These are phyloP conservation scores for human DNA, from an alignment of 2,113 vertebrate genomes.

Conservation along the genomic window DNA sequence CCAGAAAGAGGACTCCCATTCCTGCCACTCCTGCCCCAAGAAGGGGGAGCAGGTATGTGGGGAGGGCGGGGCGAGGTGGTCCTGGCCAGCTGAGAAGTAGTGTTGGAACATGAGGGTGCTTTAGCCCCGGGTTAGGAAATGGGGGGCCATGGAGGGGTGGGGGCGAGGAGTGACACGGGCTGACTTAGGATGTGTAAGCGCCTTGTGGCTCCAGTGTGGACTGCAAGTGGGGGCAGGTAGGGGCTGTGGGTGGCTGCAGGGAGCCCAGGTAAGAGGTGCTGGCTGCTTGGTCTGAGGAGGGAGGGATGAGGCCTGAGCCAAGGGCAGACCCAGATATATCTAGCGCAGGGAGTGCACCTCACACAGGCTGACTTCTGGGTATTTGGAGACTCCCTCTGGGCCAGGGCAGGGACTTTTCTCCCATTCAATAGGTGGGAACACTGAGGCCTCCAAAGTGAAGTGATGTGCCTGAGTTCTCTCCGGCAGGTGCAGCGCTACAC, in stretches of 20 bases:
- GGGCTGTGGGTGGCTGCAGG: neutral
- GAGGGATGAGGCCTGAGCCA: neutral
- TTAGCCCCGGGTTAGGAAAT: neutral
- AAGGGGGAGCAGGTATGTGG: fast-evolving
- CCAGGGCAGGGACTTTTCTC: neutral
- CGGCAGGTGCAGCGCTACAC: neutral
- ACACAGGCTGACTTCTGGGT: neutral
- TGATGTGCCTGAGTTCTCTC: neutral
- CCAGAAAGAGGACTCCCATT: neutral
- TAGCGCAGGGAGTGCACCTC: neutral
- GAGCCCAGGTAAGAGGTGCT: neutral
- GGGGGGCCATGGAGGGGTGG: fast-evolving
- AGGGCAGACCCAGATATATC: neutral
- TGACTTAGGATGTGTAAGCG: neutral
- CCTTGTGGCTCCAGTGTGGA: neutral
- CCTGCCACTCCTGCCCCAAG: neutral
- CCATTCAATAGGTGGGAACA: neutral
- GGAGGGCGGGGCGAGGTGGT: fast-evolving
- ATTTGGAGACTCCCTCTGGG: neutral
- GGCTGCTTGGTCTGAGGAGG: neutral
- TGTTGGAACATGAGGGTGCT: neutral
- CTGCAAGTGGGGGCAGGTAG: too few relatives aligned
- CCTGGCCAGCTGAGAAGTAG: neutral
- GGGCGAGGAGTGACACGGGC: neutral
- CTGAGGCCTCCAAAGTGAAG: neutral